Evolutionary conservation across 35 echinoderm and acorn worm genomes (phyloP).

Genomic region (Apostichopus parvimensis): DNA sequence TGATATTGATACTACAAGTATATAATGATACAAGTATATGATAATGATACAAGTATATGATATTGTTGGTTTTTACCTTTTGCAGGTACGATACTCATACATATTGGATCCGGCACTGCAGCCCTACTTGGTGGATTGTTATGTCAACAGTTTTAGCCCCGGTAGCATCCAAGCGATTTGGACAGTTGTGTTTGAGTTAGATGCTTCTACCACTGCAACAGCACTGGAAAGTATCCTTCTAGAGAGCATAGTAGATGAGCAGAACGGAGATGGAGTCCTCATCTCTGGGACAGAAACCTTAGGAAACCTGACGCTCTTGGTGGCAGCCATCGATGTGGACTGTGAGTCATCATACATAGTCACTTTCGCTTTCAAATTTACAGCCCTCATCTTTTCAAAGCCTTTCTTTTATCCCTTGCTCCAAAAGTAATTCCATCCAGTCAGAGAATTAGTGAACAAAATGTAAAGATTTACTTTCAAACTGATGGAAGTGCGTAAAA

Average conservation of each 20-base stretch:
- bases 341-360: neutral
- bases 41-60: too few species aligned
- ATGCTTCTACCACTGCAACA: neutral
- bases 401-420: too few species aligned
- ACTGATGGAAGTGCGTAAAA: too few species aligned
- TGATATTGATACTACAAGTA: too few species aligned
- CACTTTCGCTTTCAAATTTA: too few species aligned
- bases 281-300: conserved; percentile 15
- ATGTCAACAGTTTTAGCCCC: neutral
- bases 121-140: conserved; percentile 33
- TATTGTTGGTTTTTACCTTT: neutral
- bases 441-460: too few species aligned
- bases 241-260: neutral
- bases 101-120: neutral
- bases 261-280: conserved; percentile 19
- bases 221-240: neutral
- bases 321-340: neutral
- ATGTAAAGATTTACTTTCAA: too few species aligned
- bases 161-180: conserved; percentile 22
- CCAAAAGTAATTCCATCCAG: too few species aligned
- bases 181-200: neutral
- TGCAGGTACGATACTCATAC: conserved; percentile 29
- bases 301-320: conserved; percentile 14
- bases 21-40: too few species aligned
- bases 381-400: too few species aligned